Evolutionary conservation across 92 coral and sea anemone species (phyloP), one percentile per base, ranked within the genome.

Genomic region (Phenganax stokvisi): DNA sequence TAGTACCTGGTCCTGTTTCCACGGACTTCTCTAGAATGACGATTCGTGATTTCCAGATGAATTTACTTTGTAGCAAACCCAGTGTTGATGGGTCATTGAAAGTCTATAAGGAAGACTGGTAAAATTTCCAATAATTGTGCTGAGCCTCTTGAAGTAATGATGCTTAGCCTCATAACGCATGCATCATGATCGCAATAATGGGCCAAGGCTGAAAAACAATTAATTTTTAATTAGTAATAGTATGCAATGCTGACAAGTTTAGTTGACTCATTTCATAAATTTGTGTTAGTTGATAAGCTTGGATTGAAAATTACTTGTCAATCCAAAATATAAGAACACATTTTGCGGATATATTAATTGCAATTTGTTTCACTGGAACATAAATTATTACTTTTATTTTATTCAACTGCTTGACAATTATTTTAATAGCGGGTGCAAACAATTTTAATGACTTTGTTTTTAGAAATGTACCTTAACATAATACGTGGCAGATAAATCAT

Each of bases 401-500:
- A 37, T 37, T 37, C 47, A 37, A 37, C 47, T 37, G 47, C 0
- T 37, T 37, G 47, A 37, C 47, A 37, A 5, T 37, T 37, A 37
- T 5, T 37, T 1, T 37, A 37, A 37, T 37, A 37, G 5, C 5
- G 3, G 2, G 47, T 37, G 47, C 3, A 37, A 37, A 37, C 2
- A 37, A 37, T 37, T 37, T 37, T 37, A 37, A 37, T 37, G 47
- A 59, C 1, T 13, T 20, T 59, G 65, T 7, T 3, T 20, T 59
- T 13, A 13, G 25, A 13, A 20, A 13, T 65, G 10, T 63, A 89
- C 92, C 75, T 74, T 30, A 89, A 55, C 63, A 89, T 89, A 51
- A 85, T 66, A 12, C 85, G 69, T 73, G 93, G 92, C 87, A 81
- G 84, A 75, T 89, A 89, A 30, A 89, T 77, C 90, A 89, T 89